Evolutionary conservation across 2,797 vertebrate genomes (phyloP), one percentile per base, ranked within the genome.

Genomic region (Onychomys arenicola): DNA sequence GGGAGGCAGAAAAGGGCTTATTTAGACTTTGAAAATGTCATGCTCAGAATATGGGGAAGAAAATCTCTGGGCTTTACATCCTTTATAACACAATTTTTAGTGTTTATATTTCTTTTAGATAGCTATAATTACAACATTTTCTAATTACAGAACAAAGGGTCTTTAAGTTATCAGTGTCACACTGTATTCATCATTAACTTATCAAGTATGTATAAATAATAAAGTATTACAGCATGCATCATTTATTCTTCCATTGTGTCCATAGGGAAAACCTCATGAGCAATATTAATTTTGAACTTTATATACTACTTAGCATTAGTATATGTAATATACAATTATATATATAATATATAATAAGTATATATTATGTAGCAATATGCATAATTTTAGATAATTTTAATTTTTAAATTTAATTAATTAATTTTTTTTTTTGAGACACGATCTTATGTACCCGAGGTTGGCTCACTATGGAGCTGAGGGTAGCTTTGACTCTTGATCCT

Each of bases 81-180:
- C 71, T 87, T 94, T 95, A 89, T 86, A 96, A 40, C 17, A 88
- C n/a, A 89, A 69, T 80, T 92, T 93, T 83, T 76, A 95, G 65
- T 83, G 12, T 94, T 32, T 86, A 76, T 32, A 34, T 93, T 92
- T 91, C 29, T 85, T 29, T 76, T 67, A 52, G 88, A 83, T 80
- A 96, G 91, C 63, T 71, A 4, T 63, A 69, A 84, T 27, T 71
- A 23, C 11, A 27, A 23, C 29, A 63, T 81, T 89, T 89, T 6
- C 65, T 93, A 87, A 27, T 96, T 96, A 90, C 61, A 57, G 23
- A 94, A 78, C 23, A 34, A 83, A 49, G 25, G 43, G 25, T 89
- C 59, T 90, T 93, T 76, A 85, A 63, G 8, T 23, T 82, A 92
- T 2, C 14, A 81, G 12, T 83, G 67, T 93, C 46, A 92, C 7